Evolutionary conservation across 2,888 invertebrate species (phyloP).

Genomic region (Syrista parreyssii): DNA sequence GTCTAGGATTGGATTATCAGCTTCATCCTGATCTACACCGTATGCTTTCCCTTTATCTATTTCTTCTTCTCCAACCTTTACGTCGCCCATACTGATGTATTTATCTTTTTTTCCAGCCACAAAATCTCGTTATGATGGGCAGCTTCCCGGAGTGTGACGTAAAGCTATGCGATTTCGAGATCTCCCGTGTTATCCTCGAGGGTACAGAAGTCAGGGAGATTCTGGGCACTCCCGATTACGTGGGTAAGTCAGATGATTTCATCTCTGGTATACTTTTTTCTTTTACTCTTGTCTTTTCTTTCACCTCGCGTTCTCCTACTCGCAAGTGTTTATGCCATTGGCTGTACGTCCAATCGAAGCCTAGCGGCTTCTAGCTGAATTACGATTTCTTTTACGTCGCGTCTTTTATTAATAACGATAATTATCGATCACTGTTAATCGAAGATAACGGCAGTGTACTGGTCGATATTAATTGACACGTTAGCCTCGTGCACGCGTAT

Average conservation of each 20-base stretch:
- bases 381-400: neutral
- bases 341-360: neutral
- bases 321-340: neutral
- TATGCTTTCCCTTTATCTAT: neutral
- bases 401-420: neutral
- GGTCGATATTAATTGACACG: slow-evolving; percentile 48
- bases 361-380: neutral
- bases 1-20: neutral
- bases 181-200: slow-evolving; percentile 72
- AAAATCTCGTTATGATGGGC: slow-evolving; percentile 74
- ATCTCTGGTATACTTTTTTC: neutral
- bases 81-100: neutral
- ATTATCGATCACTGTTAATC: neutral
- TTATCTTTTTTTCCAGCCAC: slow-evolving; percentile 69
- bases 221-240: slow-evolving; percentile 77
- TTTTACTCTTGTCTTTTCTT: neutral
- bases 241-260: slow-evolving; percentile 66
- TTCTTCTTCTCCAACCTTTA: neutral
- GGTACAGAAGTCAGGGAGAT: slow-evolving; percentile 75
- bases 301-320: neutral
- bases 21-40: neutral
- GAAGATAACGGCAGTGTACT: slow-evolving; percentile 10
- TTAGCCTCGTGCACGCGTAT: slow-evolving; percentile 32
- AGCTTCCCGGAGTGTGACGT: slow-evolving; percentile 71
- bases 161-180: slow-evolving; percentile 74